Evolutionary conservation across 2,888 invertebrate species (phyloP), one percentile per base, ranked within the genome.

Genomic region (Meghimatium bilineatum): DNA sequence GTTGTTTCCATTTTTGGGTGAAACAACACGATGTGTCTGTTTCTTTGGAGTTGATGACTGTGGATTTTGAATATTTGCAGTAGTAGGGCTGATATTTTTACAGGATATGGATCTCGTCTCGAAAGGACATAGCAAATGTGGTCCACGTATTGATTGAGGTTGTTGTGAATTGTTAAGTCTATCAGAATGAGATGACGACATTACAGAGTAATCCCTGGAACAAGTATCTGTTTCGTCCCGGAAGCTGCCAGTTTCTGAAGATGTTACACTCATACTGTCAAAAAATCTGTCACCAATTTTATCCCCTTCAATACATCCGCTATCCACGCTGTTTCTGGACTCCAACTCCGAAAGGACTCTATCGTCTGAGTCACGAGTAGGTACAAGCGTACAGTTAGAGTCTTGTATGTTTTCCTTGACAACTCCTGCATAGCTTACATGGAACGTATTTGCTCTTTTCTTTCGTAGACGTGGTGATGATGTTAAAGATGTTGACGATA

Each of bases 401-500:
- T n/a, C 29, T n/a, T 71, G 69, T 5, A 66, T 49, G 38, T 38
- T 44, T 10, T 23, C 66, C 10, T 36, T 26, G 34, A 49, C 26
- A 32, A 49, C 56, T 14, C 26, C 66, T 36, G n/a, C 23, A 29
- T 56, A 36, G 0, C 36, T 10, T 38, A 6, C 71, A 23, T 29
- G 34, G 14, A 44, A 29, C 1, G 36, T 38, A 52, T 23, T 81
- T 52, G 66, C 67, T 66, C 71, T 67, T 56, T 78, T 83, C 63
- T 83, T 77, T 63, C 78, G 67, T 5, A 83, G 63, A 34, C 83
- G 69, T 17, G 83, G 78, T 38, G 78, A 49, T 0, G 83, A 78
- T 8, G 78, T 60, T 26, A 92, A 90, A 20, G 92, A 90, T 12
- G 93, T 90, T 0, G 94, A 94, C 5, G 93, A 93, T 85, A 92